These are phyloP conservation scores for Molossus alvarezi DNA, from an alignment of 2,797 vertebrate species.

Conservation along the genomic window DNA sequence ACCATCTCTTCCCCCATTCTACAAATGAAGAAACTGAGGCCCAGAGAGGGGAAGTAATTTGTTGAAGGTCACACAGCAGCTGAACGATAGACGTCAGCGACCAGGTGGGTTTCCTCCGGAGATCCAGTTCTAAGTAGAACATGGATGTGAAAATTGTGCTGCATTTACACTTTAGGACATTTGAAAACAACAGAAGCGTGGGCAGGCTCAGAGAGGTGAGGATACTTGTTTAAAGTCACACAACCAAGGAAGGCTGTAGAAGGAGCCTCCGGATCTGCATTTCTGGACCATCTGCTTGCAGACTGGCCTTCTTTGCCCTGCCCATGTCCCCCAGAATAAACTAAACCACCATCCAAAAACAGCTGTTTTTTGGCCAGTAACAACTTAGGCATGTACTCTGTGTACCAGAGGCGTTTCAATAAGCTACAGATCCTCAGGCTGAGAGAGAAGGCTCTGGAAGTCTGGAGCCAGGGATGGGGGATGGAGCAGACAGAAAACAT, in stretches of 20 bases:
- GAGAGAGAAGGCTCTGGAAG: background rate
- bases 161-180: background rate
- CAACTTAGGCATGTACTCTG: slow-evolving; percentile 57
- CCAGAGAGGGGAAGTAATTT: background rate
- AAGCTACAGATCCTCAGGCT: slow-evolving; percentile 54
- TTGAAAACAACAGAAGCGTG: background rate
- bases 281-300: background rate
- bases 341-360: slow-evolving; percentile 64
- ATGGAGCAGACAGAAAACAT: background rate
- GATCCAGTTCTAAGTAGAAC: background rate
- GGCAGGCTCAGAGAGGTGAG: background rate
- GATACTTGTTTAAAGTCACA: background rate
- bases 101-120: background rate
- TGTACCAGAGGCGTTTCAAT: slow-evolving; percentile 54
- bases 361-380: slow-evolving; percentile 76
- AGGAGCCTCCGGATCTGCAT: background rate
- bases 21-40: background rate
- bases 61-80: background rate
- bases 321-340: background rate
- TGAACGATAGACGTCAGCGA: background rate
- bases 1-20: background rate
- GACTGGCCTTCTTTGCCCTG: background rate
- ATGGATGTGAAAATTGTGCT: fast-evolving
- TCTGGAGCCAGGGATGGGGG: background rate
- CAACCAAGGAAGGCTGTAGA: background rate